These are phyloP conservation scores for Delichon dasypus DNA, from an alignment of 2,797 vertebrate genomes.

Conservation along the genomic window DNA sequence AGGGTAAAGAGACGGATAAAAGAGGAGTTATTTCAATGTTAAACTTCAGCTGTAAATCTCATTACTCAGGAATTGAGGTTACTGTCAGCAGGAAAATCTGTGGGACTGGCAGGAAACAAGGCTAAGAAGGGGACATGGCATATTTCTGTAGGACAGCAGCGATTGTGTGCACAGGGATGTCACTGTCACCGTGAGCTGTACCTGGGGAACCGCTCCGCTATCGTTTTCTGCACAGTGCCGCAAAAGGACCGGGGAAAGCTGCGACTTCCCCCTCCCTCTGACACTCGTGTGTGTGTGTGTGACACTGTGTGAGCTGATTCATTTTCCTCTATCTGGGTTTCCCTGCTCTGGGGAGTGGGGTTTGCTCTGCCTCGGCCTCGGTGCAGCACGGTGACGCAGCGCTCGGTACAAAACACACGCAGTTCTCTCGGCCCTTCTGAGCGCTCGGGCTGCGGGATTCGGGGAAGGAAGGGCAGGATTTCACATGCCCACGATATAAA, in stretches of 20 bases:
- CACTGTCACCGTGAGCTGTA: not conserved
- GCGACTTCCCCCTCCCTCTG: not conserved
- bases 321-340: not conserved
- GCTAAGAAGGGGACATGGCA: not conserved
- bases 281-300: not conserved
- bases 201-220: not conserved
- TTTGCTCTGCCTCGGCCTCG: not conserved
- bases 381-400: constrained; percentile 48
- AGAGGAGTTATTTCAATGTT: constrained; percentile 40
- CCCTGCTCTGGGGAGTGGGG: not conserved
- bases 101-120: constrained; percentile 24
- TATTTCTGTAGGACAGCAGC: not conserved
- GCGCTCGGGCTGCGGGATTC: not conserved
- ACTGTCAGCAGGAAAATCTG: constrained; percentile 35
- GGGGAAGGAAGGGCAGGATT: not conserved
- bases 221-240: not conserved
- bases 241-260: not conserved
- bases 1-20: not conserved
- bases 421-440: not conserved
- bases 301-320: constrained; percentile 7
- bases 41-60: constrained; percentile 37
- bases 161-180: not conserved
- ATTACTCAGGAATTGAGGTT: constrained; percentile 57
- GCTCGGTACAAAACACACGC: not conserved
- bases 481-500: not conserved